Evolutionary conservation across 2,888 invertebrate genomes (phyloP).

Genomic region (Prenolepis imparis): DNA sequence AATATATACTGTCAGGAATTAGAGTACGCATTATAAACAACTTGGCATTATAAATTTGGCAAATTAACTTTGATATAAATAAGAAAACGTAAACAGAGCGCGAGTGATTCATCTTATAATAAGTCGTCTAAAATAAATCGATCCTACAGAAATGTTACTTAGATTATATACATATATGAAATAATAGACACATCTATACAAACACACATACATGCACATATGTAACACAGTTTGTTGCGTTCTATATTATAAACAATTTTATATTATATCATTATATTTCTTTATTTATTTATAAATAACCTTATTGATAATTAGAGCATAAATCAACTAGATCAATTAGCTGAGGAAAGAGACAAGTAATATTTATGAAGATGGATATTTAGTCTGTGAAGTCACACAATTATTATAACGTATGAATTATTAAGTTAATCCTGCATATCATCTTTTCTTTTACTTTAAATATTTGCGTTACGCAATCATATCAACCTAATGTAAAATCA

Average conservation of each 20-base stretch:
- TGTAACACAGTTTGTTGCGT: neutral
- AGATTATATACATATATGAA: neutral
- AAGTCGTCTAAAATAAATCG: slow-evolving; percentile 7
- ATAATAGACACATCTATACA: too few relatives aligned
- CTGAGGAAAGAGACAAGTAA: neutral
- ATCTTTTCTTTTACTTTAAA: neutral
- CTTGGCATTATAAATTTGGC: slow-evolving; percentile 47
- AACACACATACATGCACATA: neutral
- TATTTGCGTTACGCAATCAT: neutral
- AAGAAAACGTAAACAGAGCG: slow-evolving; percentile 34
- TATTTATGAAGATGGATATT: neutral
- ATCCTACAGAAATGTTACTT: neutral
- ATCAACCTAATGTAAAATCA: slow-evolving; percentile 1
- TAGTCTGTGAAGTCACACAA: too few relatives aligned
- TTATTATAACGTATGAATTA: neutral
- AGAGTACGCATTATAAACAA: slow-evolving; percentile 43
- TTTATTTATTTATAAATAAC: neutral
- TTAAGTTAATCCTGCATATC: neutral
- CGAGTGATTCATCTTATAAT: neutral
- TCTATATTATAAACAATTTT: neutral
- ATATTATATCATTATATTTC: neutral
- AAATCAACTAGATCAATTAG: neutral
- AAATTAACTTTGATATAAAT: slow-evolving; percentile 34
- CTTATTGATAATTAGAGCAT: neutral
- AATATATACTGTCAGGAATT: slow-evolving; percentile 45